These are phyloP conservation scores for Keiferia lycopersicella DNA, from an alignment of 2,888 invertebrate species.

Conservation along the genomic window DNA sequence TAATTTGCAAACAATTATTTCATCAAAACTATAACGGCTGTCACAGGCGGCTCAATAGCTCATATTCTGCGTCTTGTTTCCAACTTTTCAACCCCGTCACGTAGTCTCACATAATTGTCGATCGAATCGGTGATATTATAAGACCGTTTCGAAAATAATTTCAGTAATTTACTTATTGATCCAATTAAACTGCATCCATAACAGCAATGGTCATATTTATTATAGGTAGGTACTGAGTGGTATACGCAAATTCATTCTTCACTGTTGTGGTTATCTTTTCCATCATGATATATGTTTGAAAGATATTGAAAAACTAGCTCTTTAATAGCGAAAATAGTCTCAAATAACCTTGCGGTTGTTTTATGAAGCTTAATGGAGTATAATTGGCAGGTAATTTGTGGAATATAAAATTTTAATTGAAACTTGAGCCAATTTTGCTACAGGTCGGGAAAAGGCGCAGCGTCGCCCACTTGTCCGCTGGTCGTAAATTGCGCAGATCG, in stretches of 20 bases:
- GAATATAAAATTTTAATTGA: slow-evolving; percentile 75
- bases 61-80: slow-evolving; percentile 19
- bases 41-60: slow-evolving; percentile 33
- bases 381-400: slow-evolving; percentile 75
- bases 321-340: slow-evolving; percentile 39
- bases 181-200: slow-evolving; percentile 22
- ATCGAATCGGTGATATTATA: slow-evolving; percentile 23
- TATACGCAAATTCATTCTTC: not conserved
- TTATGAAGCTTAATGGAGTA: slow-evolving; percentile 63
- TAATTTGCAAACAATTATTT: slow-evolving; percentile 69
- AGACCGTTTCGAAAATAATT: slow-evolving; percentile 27
- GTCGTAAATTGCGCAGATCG: slow-evolving; percentile 76
- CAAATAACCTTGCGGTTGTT: slow-evolving; percentile 48
- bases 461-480: slow-evolving; percentile 76
- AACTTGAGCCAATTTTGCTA: slow-evolving; percentile 63
- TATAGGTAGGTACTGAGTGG: not conserved
- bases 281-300: slow-evolving; percentile 13
- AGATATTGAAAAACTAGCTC: slow-evolving; percentile 15
- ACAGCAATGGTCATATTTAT: slow-evolving; percentile 5
- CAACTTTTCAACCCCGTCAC: slow-evolving; percentile 27
- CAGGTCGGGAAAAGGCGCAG: slow-evolving; percentile 48
- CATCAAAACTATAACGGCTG: slow-evolving; percentile 56
- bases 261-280: not conserved
- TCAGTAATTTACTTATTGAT: slow-evolving; percentile 26
- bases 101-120: slow-evolving; percentile 24